These are phyloP conservation scores for Palythoa heliodiscus DNA, from an alignment of 92 coral and sea anemone species.

Conservation along the genomic window DNA sequence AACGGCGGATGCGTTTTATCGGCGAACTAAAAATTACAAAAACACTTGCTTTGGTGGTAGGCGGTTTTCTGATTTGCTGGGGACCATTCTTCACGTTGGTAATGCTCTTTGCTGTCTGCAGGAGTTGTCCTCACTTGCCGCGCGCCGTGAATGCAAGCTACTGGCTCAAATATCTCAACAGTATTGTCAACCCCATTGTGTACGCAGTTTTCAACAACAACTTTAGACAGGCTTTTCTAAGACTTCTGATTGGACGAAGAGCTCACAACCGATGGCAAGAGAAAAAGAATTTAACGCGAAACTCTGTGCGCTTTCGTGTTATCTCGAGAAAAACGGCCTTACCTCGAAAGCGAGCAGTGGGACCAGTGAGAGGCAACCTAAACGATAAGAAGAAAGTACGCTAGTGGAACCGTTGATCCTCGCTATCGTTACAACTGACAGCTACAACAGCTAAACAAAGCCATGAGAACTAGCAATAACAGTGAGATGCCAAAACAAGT, in stretches of 20 bases:
- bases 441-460: no score
- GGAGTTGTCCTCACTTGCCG: slow-evolving; percentile 43
- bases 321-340: neutral
- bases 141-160: slow-evolving; percentile 61
- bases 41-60: slow-evolving; percentile 75
- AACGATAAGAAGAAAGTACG: neutral
- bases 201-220: slow-evolving; percentile 67
- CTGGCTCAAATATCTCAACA: slow-evolving; percentile 79
- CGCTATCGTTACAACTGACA: no score
- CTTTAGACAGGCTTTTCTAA: slow-evolving; percentile 69
- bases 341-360: neutral
- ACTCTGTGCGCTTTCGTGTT: neutral
- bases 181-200: slow-evolving; percentile 73
- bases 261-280: slow-evolving; percentile 19
- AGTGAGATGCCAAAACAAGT: no score
- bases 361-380: neutral
- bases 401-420: neutral
- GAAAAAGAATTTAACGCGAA: neutral
- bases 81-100: slow-evolving; percentile 78
- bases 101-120: slow-evolving; percentile 64
- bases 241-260: slow-evolving; percentile 45
- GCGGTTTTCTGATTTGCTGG: slow-evolving; percentile 84
- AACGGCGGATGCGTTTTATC: slow-evolving; percentile 56
- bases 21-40: slow-evolving; percentile 77
- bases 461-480: no score